Evolutionary conservation across 2,113 vertebrate genomes (phyloP).

Genomic region (Tyrannus savana): DNA sequence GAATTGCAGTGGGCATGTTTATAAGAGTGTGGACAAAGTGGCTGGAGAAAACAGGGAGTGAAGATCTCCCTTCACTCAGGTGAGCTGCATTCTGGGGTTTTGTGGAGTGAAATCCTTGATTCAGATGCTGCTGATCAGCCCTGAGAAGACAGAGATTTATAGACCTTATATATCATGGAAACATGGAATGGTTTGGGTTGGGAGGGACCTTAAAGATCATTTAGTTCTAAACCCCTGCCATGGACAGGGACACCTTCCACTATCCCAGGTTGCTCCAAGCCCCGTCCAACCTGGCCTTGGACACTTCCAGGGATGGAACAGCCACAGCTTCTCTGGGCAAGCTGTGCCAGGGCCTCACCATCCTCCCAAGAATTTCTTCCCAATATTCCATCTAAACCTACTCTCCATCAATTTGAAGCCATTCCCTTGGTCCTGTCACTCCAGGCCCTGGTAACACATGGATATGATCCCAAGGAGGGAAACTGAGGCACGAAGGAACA

Average conservation of each 20-base stretch:
- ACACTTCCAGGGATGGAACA: background rate
- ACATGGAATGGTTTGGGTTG: background rate
- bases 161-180: background rate
- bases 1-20: fast-evolving
- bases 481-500: background rate
- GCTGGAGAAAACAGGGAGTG: fast-evolving
- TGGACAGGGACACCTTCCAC: background rate
- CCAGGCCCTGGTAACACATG: background rate
- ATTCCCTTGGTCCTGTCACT: background rate
- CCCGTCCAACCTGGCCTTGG: fast-evolving
- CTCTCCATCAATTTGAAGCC: background rate
- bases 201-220: background rate
- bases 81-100: background rate
- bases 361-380: background rate
- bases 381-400: background rate
- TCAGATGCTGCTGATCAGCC: background rate
- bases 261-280: background rate
- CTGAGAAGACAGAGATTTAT: background rate
- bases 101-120: background rate
- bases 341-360: background rate
- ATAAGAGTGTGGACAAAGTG: background rate
- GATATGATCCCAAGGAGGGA: background rate
- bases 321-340: background rate
- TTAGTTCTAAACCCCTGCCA: background rate
- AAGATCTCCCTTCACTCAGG: background rate